Base-by-base conservation (phyloP, 2,888 invertebrate species). In the Smittia sp. region DNA sequence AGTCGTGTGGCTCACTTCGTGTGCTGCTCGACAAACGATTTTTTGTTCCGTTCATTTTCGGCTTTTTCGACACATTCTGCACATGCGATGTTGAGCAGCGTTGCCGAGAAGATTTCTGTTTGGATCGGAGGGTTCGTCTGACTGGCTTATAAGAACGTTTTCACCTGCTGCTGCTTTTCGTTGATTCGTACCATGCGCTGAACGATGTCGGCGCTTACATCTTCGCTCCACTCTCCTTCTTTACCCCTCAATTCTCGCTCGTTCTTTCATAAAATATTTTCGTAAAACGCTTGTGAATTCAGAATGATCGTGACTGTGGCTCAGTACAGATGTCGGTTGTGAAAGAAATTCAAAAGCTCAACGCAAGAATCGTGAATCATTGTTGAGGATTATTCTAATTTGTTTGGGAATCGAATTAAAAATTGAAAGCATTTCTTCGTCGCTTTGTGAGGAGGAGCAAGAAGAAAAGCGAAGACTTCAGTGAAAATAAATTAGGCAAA, bases 1-100 rank as follows among this genome's bases (percentile, higher is more conserved):
- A 72, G 72, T 72, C 72, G 72, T 72, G 62, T 72, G 72, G 72
- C 72, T 62, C 72, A 22, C 39, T 39, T 39, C 38, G 25, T n/a
- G n/a, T 20, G 6, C n/a, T 32, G 52, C 72, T 72, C 72, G 52
- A 22, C 2, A 46, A 46, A 2, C 2, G 11, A n/a, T 46, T 58
- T 69, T 69, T 69, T 54, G 20, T 22, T 22, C 22, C 27, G 63
- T 63, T 68, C 6, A 13, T 15, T 67, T 32, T 67, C 39, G 66
- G 52, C 52, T 68, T 54, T 58, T 58, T 58, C 46, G 46, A 15
- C 54, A 54, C 69, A 41, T 54, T 69, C 22, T 62, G 72, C 72
- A 72, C 72, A 72, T 72, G 72, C 72, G 72, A 72, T 62, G 38
- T 72, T 20, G 39, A 39, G 18, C 24, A 11, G 15, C 18, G 69